Conservation (phyloP, 2,888 invertebrate genomes). For the Malacosoma neustria region DNA sequence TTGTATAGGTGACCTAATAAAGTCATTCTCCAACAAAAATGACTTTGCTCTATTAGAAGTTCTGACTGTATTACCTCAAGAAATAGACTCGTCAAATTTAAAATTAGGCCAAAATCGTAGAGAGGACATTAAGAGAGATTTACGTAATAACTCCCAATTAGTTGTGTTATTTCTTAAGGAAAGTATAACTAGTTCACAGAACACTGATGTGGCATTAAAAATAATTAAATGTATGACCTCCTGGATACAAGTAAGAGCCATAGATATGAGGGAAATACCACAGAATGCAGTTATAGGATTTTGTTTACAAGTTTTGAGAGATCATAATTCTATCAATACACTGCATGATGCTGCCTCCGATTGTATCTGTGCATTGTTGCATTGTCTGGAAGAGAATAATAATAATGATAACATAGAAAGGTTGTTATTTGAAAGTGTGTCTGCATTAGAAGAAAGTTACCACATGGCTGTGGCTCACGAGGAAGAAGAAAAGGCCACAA, state of each 20-base stretch:
- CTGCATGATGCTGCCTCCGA: slow-evolving; percentile 94
- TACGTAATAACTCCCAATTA: slow-evolving; percentile 82
- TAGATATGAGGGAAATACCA: slow-evolving; percentile 83
- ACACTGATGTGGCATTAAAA: slow-evolving; percentile 80
- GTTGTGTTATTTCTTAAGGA: slow-evolving; percentile 87
- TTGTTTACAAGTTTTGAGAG: slow-evolving; percentile 80
- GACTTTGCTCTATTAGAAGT: slow-evolving; percentile 93
- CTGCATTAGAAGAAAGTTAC: slow-evolving; percentile 88
- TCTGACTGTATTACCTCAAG: slow-evolving; percentile 95
- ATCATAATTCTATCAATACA: slow-evolving; percentile 74
- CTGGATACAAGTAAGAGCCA: slow-evolving; percentile 90
- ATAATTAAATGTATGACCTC: slow-evolving; percentile 91
- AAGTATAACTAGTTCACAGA: slow-evolving; percentile 80
- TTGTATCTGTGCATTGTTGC: slow-evolving; percentile 89
- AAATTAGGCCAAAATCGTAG: slow-evolving; percentile 94
- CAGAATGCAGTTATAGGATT: slow-evolving; percentile 83
- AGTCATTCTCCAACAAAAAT: slow-evolving; percentile 80
- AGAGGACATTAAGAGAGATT: slow-evolving; percentile 86
- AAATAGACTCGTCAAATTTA: slow-evolving; percentile 87
- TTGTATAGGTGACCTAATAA: slow-evolving; percentile 89
- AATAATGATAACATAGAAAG: slow-evolving; percentile 83
- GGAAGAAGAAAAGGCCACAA: slow-evolving; percentile 94
- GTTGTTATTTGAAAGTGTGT: slow-evolving; percentile 87
- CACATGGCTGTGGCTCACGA: slow-evolving; percentile 94
- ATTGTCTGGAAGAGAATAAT: slow-evolving; percentile 86